Evolutionary conservation across 2,888 invertebrate species (phyloP), one percentile per base, ranked within the genome.

Genomic region (Drosophila atroscutellata): DNA sequence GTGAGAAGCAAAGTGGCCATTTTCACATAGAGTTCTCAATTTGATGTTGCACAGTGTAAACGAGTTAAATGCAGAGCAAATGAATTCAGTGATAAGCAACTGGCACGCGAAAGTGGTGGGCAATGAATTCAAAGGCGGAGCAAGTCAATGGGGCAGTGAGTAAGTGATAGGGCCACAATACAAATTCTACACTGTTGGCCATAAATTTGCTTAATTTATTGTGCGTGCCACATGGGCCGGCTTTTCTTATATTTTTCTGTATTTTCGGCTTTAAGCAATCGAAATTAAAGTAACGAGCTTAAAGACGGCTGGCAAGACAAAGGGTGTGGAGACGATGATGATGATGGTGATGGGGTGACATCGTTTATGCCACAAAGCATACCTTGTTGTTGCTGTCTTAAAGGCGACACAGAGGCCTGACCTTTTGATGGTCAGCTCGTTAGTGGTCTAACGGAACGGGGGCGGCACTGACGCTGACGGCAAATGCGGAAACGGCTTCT

Each of bases 141-240:
- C 18, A 24, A 57, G 8, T 24, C 36, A 13, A 11, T 37, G 37
- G n/a, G 0, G 5, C 11, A 36, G 2, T 3, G n/a, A 13, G 8
- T 26, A 28, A 13, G 20, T 18, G 62, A 54, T 30, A 24, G 55
- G 11, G n/a, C 13, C 13, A 18, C 13, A 13, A 13, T 20, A 13
- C 45, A 26, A 57, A 54, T 71, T 60, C 15, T 5, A 28, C 37
- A 24, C 42, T 62, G 72, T 55, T 61, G 45, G 66, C 66, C 74
- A 86, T 88, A 88, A 85, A 85, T 85, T 86, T 81, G 74, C 74
- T 80, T 86, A 88, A 86, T 88, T 88, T 88, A 88, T 88, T 80
- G 80, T 80, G 80, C 80, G 75, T 75, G 75, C 28, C 52, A 49
- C 67, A 56, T 62, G 64, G 2, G n/a, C 5, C 26, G 26, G 49